These are phyloP conservation scores for Ochotona princeps DNA, from an alignment of 2,113 vertebrate species.

Conservation along the genomic window DNA sequence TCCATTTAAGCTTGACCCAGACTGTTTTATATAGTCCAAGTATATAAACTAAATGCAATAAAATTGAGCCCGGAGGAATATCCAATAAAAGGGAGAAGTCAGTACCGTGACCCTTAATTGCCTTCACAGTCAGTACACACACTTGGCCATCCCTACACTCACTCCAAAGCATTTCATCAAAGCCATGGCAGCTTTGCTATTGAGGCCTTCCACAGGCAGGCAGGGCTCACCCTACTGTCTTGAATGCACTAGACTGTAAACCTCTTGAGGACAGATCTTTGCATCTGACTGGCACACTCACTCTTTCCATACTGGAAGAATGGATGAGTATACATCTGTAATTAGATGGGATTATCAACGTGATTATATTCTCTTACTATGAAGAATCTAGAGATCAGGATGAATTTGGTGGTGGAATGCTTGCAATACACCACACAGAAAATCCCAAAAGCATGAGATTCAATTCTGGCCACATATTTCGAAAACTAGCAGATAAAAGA, in stretches of 20 bases:
- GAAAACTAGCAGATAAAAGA: not conserved
- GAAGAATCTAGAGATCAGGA: not conserved
- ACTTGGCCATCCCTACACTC: not conserved
- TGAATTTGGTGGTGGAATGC: not conserved
- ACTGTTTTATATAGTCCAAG: constrained; percentile 56
- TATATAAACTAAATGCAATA: constrained; percentile 64
- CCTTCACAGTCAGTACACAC: not conserved
- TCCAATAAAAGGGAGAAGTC: constrained; percentile 46
- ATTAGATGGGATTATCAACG: not conserved
- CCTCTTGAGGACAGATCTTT: not conserved
- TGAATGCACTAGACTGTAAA: not conserved
- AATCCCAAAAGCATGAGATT: not conserved
- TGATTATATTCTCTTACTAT: not conserved
- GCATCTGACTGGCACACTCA: not conserved
- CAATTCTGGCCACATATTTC: not conserved
- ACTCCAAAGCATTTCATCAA: constrained; percentile 36
- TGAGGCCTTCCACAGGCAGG: not conserved
- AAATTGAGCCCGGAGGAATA: constrained; percentile 69
- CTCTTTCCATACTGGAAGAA: not conserved
- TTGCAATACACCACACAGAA: not conserved
- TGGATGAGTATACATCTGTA: not conserved
- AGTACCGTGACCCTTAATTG: constrained; percentile 55
- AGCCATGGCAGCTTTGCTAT: not conserved
- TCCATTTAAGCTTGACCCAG: constrained; percentile 67
- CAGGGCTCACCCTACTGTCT: not conserved